phyloP scores from a whole-genome alignment of 2,113 vertebrate genomes.

The Osmerus mordax region DNA sequence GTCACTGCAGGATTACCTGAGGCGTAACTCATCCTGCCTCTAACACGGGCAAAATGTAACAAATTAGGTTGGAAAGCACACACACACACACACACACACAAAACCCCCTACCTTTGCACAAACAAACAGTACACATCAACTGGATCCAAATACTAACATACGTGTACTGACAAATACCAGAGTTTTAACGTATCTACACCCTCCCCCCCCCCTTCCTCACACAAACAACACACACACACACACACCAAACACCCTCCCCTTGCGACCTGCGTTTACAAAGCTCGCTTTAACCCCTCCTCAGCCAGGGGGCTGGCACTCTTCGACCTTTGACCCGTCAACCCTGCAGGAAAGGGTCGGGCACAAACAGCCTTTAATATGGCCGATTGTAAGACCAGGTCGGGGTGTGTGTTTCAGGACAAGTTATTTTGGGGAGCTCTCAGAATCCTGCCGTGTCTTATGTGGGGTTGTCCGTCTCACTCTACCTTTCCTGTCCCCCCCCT shows the following conservation, averaged over 20 bases:
- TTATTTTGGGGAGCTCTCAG: constrained; percentile 49
- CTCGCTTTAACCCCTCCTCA: constrained; percentile 24
- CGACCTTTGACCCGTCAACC: constrained; percentile 45
- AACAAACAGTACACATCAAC: too few species aligned
- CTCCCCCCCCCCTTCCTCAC: neutral
- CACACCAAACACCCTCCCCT: neutral
- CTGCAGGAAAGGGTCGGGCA: constrained; percentile 48
- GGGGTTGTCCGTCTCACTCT: constrained; percentile 4
- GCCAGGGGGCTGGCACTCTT: constrained; percentile 46
- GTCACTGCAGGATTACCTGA: too few species aligned
- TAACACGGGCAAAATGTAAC: too few species aligned
- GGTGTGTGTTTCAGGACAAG: constrained; percentile 18
- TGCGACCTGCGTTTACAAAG: constrained; percentile 21
- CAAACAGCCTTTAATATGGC: constrained; percentile 25
- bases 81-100: neutral
- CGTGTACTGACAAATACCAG: too few species aligned
- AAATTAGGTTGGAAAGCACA: neutral
- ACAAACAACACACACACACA: constrained; percentile 5
- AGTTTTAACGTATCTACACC: neutral
- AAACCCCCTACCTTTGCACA: too few species aligned
- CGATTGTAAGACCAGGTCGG: constrained; percentile 23
- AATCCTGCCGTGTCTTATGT: too few species aligned
- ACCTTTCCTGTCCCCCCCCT: neutral
- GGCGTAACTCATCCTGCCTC: too few species aligned
- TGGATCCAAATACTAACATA: too few species aligned